A percentile compares a stretch with the other conserved stretches of the same genome.
These are phyloP conservation scores for Drosophila melanocephala DNA, from an alignment of 2,888 invertebrate species.

Conservation along the genomic window DNA sequence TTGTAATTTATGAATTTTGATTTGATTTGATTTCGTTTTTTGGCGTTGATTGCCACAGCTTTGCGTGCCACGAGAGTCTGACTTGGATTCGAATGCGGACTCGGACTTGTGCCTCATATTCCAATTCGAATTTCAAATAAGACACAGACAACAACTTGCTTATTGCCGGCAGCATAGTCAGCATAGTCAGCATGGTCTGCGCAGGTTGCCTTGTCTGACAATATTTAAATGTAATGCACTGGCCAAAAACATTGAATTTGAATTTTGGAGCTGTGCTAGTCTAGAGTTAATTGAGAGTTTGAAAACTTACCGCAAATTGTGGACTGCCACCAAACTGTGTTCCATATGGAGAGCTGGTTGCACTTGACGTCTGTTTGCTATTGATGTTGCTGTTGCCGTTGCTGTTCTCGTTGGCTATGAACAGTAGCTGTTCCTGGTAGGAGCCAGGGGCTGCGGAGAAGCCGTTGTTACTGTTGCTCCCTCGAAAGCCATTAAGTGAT, in stretches of 20 bases:
- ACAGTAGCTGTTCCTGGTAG: conserved; percentile 84
- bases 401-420: conserved; percentile 77
- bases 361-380: conserved; percentile 36
- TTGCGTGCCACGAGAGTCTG: conserved; percentile 43
- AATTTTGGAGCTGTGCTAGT: conserved; percentile 8
- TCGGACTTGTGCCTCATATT: neutral
- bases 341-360: conserved; percentile 48
- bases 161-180: conserved; percentile 58
- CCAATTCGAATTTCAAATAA: neutral
- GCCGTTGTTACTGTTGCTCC: conserved; percentile 39
- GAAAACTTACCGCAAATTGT: conserved; percentile 67
- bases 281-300: conserved; percentile 24
- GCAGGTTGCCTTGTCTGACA: conserved; percentile 13
- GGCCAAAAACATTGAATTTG: conserved; percentile 32
- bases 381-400: conserved; percentile 51
- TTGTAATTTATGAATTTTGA: conserved; percentile 66
- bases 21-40: conserved; percentile 68
- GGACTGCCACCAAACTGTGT: conserved; percentile 72
- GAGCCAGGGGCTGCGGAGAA: conserved; percentile 78
- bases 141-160: conserved; percentile 49
- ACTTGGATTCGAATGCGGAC: conserved; percentile 2
- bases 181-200: conserved; percentile 27
- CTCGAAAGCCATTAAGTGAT: conserved; percentile 53
- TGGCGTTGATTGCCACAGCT: conserved; percentile 65
- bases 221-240: conserved; percentile 51